Conservation (phyloP, 2,797 vertebrate genomes). For the Falco concolor region DNA sequence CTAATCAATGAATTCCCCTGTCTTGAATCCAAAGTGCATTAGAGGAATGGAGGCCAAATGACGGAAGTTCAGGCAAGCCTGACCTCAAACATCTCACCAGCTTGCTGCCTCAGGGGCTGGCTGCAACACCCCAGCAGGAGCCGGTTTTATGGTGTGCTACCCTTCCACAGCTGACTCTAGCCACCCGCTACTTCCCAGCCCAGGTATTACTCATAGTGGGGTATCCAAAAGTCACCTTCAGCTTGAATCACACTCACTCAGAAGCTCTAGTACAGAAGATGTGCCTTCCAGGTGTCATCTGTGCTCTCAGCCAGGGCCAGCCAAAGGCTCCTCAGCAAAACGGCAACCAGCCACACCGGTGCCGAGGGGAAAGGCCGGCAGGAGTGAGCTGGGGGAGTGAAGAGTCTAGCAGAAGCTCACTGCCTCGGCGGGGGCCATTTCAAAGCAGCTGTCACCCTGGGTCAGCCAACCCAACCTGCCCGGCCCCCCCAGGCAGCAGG, state of each 20-base stretch:
- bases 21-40: not conserved
- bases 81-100: not conserved
- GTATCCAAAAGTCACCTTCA: not conserved
- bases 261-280: not conserved
- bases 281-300: too few species aligned
- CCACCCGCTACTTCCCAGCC: not conserved
- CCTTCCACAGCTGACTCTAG: not conserved
- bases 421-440: not conserved
- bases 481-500: too few species aligned
- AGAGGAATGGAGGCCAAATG: not conserved
- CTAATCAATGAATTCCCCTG: not conserved
- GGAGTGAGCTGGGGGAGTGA: not conserved
- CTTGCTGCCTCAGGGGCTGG: not conserved
- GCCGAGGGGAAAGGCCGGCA: not conserved
- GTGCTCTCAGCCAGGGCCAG: not conserved
- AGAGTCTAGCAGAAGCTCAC: not conserved
- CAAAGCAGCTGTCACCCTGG: not conserved
- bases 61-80: not conserved
- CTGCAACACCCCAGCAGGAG: not conserved
- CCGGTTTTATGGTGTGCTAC: accelerated
- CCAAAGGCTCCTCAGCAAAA: not conserved
- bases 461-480: not conserved
- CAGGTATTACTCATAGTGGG: accelerated
- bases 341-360: accelerated
- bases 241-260: accelerated